Evolutionary conservation across 2,888 invertebrate species (phyloP), one percentile per base, ranked within the genome.

Genomic region (Heliconius cydno): DNA sequence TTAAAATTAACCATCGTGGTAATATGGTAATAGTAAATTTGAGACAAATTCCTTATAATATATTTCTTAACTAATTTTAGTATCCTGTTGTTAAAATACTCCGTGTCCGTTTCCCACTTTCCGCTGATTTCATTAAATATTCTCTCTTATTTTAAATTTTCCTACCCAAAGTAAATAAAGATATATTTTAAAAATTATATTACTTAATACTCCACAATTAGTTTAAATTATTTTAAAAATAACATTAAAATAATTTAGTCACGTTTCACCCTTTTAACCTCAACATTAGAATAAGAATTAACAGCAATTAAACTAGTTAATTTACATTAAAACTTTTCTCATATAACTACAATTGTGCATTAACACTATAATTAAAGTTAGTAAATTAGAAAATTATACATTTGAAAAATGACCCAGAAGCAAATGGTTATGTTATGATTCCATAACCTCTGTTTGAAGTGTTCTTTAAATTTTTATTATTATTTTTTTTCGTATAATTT

Each of bases 341-440:
- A 80, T 82, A 60, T 67, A 34, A 80, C 77, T 73, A 82, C 82
- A 80, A 82, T 80, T 72, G 71, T 46, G 77, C 80, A 76, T 82
- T 82, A 79, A 79, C 75, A 67, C 57, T 71, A 60, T 82, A 82
- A 82, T 82, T 82, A 79, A 76, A 75, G 75, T 82, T 70, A 79
- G 71, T 76, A 77, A 76, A 76, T 81, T 78, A 80, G 77, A 80
- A 75, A 70, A 70, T 63, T 41, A 66, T 52, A 60, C 34, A 68
- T n/a, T 74, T 66, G 68, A 60, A 60, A 68, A 80, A 82, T 82
- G 63, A 71, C 63, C 77, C 80, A 76, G 19, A 25, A 22, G 57
- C 15, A 52, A 63, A 79, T 60, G 72, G 77, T 67, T 74, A 38
- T 46, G 9, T 57, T 65, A 71, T 57, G 57, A 7, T 34, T 74